These are phyloP conservation scores for Sebastes trivittatus DNA, from an alignment of 2,797 vertebrate genomes.

Conservation along the genomic window DNA sequence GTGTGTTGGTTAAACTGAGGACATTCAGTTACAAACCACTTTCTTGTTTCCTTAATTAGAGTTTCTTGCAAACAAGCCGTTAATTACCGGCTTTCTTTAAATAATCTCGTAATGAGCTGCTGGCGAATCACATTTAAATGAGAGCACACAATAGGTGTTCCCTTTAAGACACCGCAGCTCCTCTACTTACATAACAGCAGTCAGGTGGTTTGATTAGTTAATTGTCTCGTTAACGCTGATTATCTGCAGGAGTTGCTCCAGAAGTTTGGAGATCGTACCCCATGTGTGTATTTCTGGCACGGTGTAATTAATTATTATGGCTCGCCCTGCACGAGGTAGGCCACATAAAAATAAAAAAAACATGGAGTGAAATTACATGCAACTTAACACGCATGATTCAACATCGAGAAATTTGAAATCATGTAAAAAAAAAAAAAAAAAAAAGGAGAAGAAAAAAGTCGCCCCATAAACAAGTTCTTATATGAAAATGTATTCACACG, in stretches of 20 bases:
- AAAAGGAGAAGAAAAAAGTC: not conserved
- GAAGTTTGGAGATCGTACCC: not conserved
- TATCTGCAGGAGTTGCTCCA: slow-evolving; percentile 9
- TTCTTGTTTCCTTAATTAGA: slow-evolving; percentile 49
- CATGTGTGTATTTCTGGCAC: slow-evolving; percentile 13
- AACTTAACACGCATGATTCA: slow-evolving; percentile 76
- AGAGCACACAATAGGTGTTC: slow-evolving; percentile 38
- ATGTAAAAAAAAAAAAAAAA: slow-evolving; percentile 5
- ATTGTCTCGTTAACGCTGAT: slow-evolving; percentile 46
- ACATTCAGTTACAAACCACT: slow-evolving; percentile 4
- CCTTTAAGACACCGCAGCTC: slow-evolving; percentile 13
- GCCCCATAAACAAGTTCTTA: slow-evolving; percentile 12
- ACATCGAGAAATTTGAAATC: slow-evolving; percentile 64
- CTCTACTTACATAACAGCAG: slow-evolving; percentile 34
- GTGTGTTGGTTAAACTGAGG: slow-evolving; percentile 34
- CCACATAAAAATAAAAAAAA: slow-evolving; percentile 38
- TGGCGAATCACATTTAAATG: slow-evolving; percentile 1
- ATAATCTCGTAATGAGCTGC: slow-evolving; percentile 50
- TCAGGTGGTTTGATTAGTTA: slow-evolving; percentile 54
- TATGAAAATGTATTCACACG: not conserved
- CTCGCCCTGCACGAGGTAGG: slow-evolving; percentile 12
- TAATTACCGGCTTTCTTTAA: slow-evolving; percentile 55
- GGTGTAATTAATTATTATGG: slow-evolving; percentile 43
- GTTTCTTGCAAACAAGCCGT: slow-evolving; percentile 34
- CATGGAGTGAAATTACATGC: slow-evolving; percentile 65